These are phyloP conservation scores for Onychomys torridus DNA, from an alignment of 2,797 vertebrate species.

Conservation along the genomic window DNA sequence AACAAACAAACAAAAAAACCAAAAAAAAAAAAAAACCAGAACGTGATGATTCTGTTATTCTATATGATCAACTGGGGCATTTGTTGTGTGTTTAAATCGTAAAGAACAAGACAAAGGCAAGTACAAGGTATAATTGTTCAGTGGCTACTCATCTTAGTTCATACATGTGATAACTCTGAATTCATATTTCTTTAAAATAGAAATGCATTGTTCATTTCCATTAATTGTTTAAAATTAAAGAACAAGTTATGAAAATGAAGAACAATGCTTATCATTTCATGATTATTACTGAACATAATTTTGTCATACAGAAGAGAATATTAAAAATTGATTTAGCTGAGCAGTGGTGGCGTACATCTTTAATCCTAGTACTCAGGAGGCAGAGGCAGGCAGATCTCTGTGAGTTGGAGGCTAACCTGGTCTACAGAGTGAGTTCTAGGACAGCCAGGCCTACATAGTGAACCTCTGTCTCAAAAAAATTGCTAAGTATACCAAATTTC, in stretches of 20 bases:
- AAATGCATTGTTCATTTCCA: conserved; percentile 14
- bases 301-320: neutral
- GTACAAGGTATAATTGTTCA: neutral
- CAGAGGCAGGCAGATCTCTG: neutral
- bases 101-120: conserved; percentile 48
- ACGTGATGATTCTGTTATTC: neutral
- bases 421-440: neutral
- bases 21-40: conserved; percentile 33
- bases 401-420: neutral
- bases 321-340: neutral
- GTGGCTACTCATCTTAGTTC: neutral
- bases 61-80: neutral
- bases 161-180: conserved; percentile 16
- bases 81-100: conserved; percentile 49
- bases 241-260: conserved; percentile 50
- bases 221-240: conserved; percentile 46
- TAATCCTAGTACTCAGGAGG: neutral
- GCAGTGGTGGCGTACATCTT: neutral
- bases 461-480: neutral
- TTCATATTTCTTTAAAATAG: conserved; percentile 32
- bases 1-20: too few species aligned
- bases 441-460: neutral
- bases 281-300: conserved; percentile 38
- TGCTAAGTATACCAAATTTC: conserved; percentile 22
- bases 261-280: neutral